These are phyloP conservation scores for Lepidurus couesii DNA, from an alignment of 1,140 invertebrate species.

Conservation along the genomic window DNA sequence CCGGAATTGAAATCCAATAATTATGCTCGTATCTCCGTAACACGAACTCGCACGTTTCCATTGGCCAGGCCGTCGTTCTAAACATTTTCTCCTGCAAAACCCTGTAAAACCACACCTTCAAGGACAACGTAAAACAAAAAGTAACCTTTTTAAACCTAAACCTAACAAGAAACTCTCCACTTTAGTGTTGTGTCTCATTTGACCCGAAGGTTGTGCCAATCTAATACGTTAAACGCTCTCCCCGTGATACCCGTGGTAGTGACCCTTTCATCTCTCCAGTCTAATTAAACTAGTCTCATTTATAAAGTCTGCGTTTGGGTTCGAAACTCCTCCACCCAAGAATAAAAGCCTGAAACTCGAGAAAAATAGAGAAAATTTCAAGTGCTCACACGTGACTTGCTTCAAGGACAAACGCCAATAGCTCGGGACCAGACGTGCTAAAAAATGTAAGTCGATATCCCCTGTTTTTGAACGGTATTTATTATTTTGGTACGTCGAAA, in stretches of 20 bases:
- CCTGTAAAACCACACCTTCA: neutral
- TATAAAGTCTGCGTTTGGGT: too few species aligned
- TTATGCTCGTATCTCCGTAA: neutral
- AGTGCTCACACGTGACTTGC: neutral
- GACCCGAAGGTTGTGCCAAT: neutral
- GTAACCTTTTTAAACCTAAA: too few species aligned
- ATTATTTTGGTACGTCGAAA: neutral
- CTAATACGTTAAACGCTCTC: neutral
- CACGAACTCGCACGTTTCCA: neutral
- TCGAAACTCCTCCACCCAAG: too few species aligned
- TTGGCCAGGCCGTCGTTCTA: neutral
- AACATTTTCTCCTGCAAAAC: neutral
- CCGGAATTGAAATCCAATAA: neutral
- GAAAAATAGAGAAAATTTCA: neutral
- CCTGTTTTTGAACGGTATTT: neutral
- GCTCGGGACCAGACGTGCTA: slow-evolving; percentile 12
- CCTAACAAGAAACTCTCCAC: neutral
- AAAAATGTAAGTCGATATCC: neutral
- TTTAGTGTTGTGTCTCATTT: slow-evolving; percentile 4
- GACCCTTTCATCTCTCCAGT: neutral
- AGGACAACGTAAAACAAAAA: neutral
- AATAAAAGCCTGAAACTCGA: neutral
- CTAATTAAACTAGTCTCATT: neutral
- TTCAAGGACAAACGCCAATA: neutral
- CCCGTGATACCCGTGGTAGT: too few species aligned